Evolutionary conservation across 2,888 invertebrate species (phyloP).

Genomic region (Leptopilina drosophilae): DNA sequence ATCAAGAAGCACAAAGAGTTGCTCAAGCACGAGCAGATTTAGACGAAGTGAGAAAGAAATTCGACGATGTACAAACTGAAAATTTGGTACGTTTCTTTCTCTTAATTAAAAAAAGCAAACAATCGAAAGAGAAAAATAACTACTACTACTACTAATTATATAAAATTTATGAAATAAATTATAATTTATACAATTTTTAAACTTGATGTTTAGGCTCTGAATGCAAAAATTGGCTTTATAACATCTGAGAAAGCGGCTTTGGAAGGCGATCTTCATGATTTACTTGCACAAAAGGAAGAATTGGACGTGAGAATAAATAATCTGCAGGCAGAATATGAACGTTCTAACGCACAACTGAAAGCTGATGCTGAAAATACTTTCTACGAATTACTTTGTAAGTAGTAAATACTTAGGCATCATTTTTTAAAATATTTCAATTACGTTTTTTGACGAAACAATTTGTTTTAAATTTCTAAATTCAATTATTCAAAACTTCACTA

Average conservation of each 20-base stretch:
- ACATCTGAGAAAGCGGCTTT: constrained; percentile 82
- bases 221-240: constrained; percentile 82
- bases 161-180: no score
- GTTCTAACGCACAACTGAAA: constrained; percentile 66
- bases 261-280: constrained; percentile 83
- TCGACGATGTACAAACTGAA: constrained; percentile 72
- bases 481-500: no score
- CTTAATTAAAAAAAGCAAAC: no score
- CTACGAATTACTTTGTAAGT: constrained; percentile 72
- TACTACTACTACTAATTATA: no score
- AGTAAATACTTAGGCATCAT: no score
- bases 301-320: constrained; percentile 81
- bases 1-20: constrained; percentile 73
- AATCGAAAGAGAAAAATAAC: no score
- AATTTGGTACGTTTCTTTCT: constrained; percentile 66
- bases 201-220: constrained; percentile 79
- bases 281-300: constrained; percentile 83
- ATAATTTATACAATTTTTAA: no score
- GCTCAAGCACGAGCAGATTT: constrained; percentile 73
- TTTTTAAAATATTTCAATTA: no score
- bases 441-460: no score
- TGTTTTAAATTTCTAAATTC: no score
- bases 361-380: constrained; percentile 66
- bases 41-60: constrained; percentile 71
- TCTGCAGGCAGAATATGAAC: constrained; percentile 77